Evolutionary conservation across 2,888 invertebrate species (phyloP).

Genomic region (Halocaridina rubra): DNA sequence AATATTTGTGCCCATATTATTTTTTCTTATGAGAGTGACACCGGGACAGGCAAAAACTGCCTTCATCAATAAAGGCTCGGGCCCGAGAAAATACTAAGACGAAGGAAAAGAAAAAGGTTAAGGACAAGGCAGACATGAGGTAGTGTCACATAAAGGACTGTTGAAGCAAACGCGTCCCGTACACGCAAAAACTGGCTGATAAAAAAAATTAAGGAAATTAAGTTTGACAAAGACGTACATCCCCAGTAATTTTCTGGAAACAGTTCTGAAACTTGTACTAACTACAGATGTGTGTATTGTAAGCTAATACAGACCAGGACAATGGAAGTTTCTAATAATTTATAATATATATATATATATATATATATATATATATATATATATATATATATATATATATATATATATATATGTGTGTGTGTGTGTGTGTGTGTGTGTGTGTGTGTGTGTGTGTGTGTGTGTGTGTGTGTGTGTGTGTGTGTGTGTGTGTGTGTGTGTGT

Average conservation of each 20-base stretch:
- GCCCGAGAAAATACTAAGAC: too few relatives aligned
- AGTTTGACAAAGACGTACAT: background rate
- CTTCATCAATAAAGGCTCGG: too few relatives aligned
- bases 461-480: background rate
- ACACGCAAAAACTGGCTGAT: background rate
- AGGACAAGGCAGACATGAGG: too few relatives aligned
- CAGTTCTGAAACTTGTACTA: background rate
- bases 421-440: background rate
- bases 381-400: slow-evolving; percentile 32
- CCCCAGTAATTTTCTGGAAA: background rate
- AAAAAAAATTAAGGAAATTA: background rate
- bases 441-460: background rate
- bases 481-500: background rate
- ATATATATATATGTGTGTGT: slow-evolving; percentile 5
- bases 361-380: slow-evolving; percentile 40
- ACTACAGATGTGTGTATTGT: background rate
- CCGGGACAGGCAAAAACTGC: too few relatives aligned
- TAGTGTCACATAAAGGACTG: too few relatives aligned
- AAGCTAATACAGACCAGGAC: too few relatives aligned
- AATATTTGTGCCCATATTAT: too few relatives aligned
- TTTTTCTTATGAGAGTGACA: too few relatives aligned
- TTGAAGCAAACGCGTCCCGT: too few relatives aligned
- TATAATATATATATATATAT: slow-evolving; percentile 29
- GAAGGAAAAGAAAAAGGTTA: too few relatives aligned
- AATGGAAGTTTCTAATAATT: too few relatives aligned